phyloP scores from a whole-genome alignment of 2,113 vertebrate species.

The Henicopernis longicauda region DNA sequence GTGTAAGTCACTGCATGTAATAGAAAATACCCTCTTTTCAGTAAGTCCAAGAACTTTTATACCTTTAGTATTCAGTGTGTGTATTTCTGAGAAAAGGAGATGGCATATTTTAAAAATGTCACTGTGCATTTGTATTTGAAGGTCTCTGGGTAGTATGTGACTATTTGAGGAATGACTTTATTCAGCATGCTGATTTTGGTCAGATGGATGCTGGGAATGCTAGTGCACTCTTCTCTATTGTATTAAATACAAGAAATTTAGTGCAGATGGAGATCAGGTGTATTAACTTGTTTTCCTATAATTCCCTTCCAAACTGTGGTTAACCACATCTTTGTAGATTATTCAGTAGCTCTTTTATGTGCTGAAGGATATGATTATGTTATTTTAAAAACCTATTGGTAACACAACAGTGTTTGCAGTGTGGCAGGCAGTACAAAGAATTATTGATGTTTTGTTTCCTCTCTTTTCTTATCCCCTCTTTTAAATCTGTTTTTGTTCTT shows the following conservation, averaged over 20 bases:
- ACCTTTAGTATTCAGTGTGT: not conserved
- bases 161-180: not conserved
- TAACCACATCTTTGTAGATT: not conserved
- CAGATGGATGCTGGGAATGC: not conserved
- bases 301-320: not conserved
- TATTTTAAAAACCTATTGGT: not conserved
- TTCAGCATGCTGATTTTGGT: not conserved
- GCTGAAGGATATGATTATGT: not conserved
- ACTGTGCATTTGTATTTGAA: not conserved
- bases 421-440: not conserved
- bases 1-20: not conserved
- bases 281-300: not conserved
- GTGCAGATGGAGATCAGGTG: not conserved
- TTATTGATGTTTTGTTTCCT: constrained; percentile 1
- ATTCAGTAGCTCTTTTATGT: not conserved
- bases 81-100: not conserved
- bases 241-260: not conserved
- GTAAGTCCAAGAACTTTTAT: not conserved
- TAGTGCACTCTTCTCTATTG: not conserved
- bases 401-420: not conserved
- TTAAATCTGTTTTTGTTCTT: not conserved
- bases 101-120: not conserved
- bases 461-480: not conserved
- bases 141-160: not conserved
- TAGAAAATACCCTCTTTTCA: not conserved